phyloP scores from a whole-genome alignment of 2,888 invertebrate genomes.

The Cheilosia vernalis region DNA sequence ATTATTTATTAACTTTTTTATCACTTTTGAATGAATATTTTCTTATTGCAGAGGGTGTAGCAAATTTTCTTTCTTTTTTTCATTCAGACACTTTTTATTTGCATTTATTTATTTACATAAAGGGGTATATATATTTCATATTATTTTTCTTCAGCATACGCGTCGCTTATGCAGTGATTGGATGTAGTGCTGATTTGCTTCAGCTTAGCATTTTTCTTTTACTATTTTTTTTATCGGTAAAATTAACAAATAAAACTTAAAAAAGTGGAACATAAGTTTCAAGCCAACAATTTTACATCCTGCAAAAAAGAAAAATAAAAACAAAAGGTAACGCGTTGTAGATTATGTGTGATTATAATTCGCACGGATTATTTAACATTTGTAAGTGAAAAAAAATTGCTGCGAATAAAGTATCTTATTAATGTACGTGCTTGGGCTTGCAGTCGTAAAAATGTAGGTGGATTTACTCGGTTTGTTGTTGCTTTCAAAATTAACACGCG shows the following conservation, averaged over 20 bases:
- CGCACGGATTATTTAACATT: conserved; percentile 32
- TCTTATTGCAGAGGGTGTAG: conserved; percentile 41
- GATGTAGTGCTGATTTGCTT: conserved; percentile 50
- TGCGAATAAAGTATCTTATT: conserved; percentile 31
- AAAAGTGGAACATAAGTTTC: conserved; percentile 71
- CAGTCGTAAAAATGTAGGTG: conserved; percentile 4
- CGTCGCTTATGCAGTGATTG: conserved; percentile 32
- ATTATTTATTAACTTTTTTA: conserved; percentile 26
- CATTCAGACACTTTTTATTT: conserved; percentile 70
- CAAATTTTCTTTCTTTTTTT: conserved; percentile 71
- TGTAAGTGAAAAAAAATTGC: conserved; percentile 17
- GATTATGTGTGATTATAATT: conserved; percentile 1
- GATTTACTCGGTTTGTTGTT: conserved; percentile 3
- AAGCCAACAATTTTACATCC: conserved; percentile 77
- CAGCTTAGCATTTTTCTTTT: conserved; percentile 59
- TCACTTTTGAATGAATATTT: conserved; percentile 69
- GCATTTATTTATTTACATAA: conserved; percentile 40
- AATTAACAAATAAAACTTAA: conserved; percentile 55
- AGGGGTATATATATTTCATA: background rate
- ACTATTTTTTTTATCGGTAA: conserved; percentile 43
- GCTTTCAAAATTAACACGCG: conserved; percentile 9
- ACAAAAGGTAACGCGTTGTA: background rate
- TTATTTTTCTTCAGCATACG: conserved; percentile 31
- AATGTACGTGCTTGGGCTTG: conserved; percentile 2
- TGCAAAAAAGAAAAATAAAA: conserved; percentile 59